phyloP scores from a whole-genome alignment of 2,113 vertebrate species.

The Puma concolor region DNA sequence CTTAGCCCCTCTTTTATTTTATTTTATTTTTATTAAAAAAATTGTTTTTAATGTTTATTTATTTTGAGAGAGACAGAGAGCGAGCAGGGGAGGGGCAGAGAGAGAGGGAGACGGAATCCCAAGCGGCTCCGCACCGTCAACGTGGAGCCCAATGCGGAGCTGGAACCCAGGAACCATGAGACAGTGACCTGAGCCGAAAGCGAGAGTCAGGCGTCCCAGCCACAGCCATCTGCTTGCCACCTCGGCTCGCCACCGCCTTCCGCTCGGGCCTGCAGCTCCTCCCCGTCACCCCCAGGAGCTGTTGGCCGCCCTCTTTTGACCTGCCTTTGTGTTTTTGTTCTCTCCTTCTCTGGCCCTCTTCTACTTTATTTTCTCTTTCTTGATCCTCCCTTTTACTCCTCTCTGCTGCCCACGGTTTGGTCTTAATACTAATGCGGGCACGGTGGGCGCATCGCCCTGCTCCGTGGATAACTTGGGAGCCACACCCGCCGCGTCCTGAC shows the following conservation, averaged over 20 bases:
- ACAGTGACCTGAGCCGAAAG: too few species aligned
- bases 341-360: neutral
- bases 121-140: too few species aligned
- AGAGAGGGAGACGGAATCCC: too few species aligned
- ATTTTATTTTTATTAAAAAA: too few species aligned
- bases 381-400: neutral
- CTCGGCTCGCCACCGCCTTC: neutral
- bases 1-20: too few species aligned
- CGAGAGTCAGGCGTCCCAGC: too few species aligned
- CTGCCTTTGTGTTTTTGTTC: neutral
- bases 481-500: fast-evolving
- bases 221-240: fast-evolving
- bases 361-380: neutral
- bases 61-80: too few species aligned
- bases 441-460: neutral
- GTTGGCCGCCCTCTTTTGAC: neutral
- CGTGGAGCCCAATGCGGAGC: too few species aligned
- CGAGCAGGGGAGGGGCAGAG: too few species aligned
- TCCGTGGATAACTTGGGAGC: neutral
- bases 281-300: neutral
- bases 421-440: neutral
- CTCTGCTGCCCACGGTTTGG: neutral
- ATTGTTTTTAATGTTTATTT: too few species aligned
- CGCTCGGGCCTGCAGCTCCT: neutral
- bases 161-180: too few species aligned